These are phyloP conservation scores for Hippocampus kuda DNA, from an alignment of 2,797 vertebrate genomes.

Conservation along the genomic window DNA sequence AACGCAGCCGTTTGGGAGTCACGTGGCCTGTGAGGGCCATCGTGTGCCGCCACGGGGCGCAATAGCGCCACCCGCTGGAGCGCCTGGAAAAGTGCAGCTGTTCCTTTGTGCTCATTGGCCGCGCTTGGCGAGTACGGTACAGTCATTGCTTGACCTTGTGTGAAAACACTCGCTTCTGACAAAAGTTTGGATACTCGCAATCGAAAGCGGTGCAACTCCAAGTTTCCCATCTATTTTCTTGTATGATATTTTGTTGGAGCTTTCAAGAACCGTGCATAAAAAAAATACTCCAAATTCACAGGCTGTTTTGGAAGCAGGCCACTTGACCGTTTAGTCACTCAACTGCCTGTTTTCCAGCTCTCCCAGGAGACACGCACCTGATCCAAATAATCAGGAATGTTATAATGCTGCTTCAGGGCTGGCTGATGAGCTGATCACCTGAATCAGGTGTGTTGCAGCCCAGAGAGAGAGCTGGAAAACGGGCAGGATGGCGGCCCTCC, in stretches of 20 bases:
- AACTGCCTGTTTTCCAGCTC: no score
- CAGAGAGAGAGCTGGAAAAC: no score
- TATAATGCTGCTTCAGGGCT: no score
- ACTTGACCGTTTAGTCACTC: neutral
- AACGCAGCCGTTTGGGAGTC: neutral
- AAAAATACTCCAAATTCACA: neutral
- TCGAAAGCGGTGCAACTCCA: neutral
- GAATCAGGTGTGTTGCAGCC: no score
- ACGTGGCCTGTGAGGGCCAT: neutral
- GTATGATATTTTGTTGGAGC: no score
- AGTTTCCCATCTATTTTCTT: neutral
- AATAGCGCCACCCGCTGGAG: neutral
- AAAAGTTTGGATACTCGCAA: neutral
- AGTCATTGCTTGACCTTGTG: neutral
- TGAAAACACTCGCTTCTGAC: neutral
- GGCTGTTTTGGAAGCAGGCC: neutral
- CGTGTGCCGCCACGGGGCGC: neutral
- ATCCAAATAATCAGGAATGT: no score
- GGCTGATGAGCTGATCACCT: no score
- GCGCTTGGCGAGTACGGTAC: neutral
- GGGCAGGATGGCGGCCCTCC: no score
- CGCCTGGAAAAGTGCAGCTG: neutral
- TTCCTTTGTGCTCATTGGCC: neutral
- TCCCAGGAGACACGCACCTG: no score
- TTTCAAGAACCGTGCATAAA: neutral